Conservation (phyloP, 2,888 invertebrate genomes). For the Sussaba pulchella region DNA sequence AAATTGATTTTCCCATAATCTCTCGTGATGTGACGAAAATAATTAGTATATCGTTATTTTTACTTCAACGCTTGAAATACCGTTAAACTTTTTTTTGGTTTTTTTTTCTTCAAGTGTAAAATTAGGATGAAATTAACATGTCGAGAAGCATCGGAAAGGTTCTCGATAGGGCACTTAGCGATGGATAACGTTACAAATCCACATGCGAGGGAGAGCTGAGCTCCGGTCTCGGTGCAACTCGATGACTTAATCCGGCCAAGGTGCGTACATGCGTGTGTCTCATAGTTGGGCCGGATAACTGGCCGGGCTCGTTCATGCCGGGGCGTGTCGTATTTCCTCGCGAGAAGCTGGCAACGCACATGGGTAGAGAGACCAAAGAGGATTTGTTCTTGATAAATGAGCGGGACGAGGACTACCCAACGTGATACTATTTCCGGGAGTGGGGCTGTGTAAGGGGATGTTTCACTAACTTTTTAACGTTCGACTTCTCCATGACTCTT, state of each 20-base stretch:
- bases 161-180: constrained; percentile 64
- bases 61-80: no score
- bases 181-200: constrained; percentile 66
- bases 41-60: no score
- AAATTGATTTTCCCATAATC: neutral
- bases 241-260: constrained; percentile 70
- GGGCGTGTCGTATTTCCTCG: constrained; percentile 64
- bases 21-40: neutral
- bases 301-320: constrained; percentile 51
- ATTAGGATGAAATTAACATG: constrained; percentile 53
- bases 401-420: constrained; percentile 63
- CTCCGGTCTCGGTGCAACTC: constrained; percentile 58
- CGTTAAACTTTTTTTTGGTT: neutral
- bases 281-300: constrained; percentile 49
- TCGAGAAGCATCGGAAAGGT: constrained; percentile 50
- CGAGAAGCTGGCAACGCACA: constrained; percentile 46
- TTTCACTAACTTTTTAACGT: constrained; percentile 61
- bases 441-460: constrained; percentile 15
- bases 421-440: constrained; percentile 68
- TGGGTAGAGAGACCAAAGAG: constrained; percentile 34
- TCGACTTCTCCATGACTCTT: constrained; percentile 27
- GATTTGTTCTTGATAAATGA: constrained; percentile 66
- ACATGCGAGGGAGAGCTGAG: constrained; percentile 54
- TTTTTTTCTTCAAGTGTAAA: neutral
- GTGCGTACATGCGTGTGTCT: constrained; percentile 66